phyloP scores from a whole-genome alignment of 2,113 vertebrate species.

The Tragelaphus scriptus region DNA sequence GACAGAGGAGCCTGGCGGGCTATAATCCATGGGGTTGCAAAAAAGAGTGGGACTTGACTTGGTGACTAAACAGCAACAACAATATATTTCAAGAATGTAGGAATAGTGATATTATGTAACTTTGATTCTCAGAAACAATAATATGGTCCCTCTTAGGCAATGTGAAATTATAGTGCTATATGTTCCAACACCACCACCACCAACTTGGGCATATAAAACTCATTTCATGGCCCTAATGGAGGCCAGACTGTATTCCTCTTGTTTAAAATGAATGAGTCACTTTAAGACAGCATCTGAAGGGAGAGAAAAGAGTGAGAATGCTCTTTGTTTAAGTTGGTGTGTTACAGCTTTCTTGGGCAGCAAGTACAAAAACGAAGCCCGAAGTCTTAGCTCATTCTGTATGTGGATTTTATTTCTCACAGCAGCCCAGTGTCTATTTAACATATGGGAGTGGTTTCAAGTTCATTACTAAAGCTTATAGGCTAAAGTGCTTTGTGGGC shows the following conservation, averaged over 20 bases:
- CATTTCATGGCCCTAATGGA: not conserved
- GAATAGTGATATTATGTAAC: not conserved
- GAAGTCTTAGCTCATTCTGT: not conserved
- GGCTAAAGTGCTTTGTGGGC: constrained; percentile 67
- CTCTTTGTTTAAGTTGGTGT: not conserved
- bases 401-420: not conserved
- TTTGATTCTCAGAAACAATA: constrained; percentile 13
- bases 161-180: not conserved
- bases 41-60: not conserved
- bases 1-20: not conserved
- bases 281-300: not conserved
- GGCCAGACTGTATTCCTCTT: not conserved
- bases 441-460: constrained; percentile 69
- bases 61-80: not conserved
- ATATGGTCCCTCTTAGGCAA: not conserved
- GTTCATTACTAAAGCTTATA: constrained; percentile 57
- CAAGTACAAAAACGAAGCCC: not conserved
- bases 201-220: not conserved
- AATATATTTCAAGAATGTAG: not conserved
- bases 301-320: not conserved
- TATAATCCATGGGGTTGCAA: not conserved
- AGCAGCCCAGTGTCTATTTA: constrained; percentile 16
- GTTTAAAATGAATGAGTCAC: not conserved
- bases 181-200: not conserved
- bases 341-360: not conserved